Evolutionary conservation across 2,113 vertebrate genomes (phyloP).

Genomic region (Nothoprocta pentlandii): DNA sequence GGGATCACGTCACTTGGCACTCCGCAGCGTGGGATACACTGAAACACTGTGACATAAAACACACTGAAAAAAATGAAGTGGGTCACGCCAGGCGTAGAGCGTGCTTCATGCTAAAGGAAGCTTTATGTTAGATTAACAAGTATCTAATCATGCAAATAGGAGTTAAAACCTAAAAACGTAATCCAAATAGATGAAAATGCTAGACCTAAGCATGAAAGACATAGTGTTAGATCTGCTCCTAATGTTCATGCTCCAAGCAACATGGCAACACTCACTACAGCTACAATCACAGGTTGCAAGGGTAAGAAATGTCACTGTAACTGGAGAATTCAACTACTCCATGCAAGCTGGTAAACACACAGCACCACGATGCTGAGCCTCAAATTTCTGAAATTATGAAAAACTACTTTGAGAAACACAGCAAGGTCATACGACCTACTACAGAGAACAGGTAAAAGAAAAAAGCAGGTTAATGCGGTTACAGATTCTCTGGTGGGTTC

Average conservation of each 20-base stretch:
- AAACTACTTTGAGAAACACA: background rate
- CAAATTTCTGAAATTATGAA: background rate
- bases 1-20: background rate
- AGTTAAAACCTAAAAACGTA: background rate
- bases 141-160: background rate
- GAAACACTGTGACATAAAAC: background rate
- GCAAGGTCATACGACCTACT: too few relatives aligned
- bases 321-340: background rate
- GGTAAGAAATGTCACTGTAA: background rate
- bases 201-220: background rate
- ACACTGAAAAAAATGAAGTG: background rate
- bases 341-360: background rate
- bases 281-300: background rate
- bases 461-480: too few relatives aligned
- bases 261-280: background rate
- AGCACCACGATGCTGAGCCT: too few relatives aligned
- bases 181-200: background rate
- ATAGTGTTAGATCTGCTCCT: background rate
- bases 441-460: too few relatives aligned
- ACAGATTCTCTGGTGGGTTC: too few relatives aligned
- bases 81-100: background rate
- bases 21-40: fast-evolving
- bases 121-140: background rate
- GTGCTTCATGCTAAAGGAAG: background rate
- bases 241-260: background rate